A percentile compares a stretch with the other conserved stretches of the same genome.
These are phyloP conservation scores for Antrozous pallidus DNA, from an alignment of 2,797 vertebrate species.

Conservation along the genomic window DNA sequence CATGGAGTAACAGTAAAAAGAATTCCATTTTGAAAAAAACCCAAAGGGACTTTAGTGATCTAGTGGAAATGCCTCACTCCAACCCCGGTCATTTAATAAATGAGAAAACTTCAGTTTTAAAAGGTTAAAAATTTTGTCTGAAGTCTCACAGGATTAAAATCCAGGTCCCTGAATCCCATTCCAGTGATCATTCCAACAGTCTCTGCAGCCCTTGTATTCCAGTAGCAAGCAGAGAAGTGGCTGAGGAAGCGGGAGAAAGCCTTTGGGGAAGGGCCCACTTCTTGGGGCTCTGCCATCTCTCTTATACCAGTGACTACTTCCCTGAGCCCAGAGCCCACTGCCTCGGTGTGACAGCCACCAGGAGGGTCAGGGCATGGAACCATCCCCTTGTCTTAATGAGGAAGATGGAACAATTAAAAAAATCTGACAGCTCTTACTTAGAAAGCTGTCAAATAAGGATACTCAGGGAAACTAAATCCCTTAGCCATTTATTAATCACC, in stretches of 20 bases:
- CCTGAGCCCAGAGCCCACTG: not conserved
- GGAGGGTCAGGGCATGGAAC: not conserved
- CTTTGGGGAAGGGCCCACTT: not conserved
- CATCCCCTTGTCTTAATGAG: not conserved
- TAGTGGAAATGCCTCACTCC: not conserved
- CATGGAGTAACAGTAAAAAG: not conserved
- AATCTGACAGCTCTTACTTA: not conserved
- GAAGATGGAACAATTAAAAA: not conserved
- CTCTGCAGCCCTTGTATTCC: not conserved
- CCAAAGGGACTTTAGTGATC: not conserved
- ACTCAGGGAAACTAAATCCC: not conserved
- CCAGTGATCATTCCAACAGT: not conserved
- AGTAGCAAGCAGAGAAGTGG: not conserved
- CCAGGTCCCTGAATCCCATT: not conserved
- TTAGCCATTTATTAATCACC: slow-evolving; percentile 12
- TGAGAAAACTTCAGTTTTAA: not conserved
- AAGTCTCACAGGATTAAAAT: not conserved
- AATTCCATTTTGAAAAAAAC: not conserved
- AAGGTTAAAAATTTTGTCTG: not conserved
- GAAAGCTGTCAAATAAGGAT: not conserved
- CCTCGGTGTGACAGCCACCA: not conserved
- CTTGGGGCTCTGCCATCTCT: not conserved
- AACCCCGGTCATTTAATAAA: not conserved
- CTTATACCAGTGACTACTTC: not conserved
- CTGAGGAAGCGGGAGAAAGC: not conserved